Conservation (phyloP, 2,797 vertebrate species). For the Argentina silus region DNA sequence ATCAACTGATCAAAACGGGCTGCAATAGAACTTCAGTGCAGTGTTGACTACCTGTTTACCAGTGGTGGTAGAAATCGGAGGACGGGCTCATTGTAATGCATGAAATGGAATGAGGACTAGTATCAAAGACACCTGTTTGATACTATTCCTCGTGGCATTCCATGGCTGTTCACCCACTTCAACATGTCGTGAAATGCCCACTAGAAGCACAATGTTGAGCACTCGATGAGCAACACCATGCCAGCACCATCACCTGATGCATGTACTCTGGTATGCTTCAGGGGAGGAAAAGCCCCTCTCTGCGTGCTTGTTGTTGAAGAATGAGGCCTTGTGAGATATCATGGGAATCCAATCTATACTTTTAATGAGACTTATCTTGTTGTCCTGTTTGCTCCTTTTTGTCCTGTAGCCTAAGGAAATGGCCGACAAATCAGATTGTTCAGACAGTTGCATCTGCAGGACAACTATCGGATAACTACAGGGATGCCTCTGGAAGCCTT, state of each 20-base stretch:
- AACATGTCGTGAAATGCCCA: too few relatives aligned
- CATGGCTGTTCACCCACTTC: too few relatives aligned
- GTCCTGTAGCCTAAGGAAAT: accelerated
- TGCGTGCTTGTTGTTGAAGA: slow-evolving; percentile 35
- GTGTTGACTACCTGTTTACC: neutral
- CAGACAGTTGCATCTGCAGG: neutral
- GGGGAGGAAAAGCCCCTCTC: neutral
- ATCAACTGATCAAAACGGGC: neutral
- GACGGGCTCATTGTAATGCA: too few relatives aligned
- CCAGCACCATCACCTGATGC: too few relatives aligned
- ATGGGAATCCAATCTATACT: slow-evolving; percentile 49
- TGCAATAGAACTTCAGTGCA: neutral
- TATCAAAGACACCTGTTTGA: too few relatives aligned
- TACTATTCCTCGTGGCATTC: too few relatives aligned
- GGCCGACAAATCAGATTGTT: neutral
- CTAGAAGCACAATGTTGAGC: neutral
- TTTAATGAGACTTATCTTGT: slow-evolving; percentile 9
- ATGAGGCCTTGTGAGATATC: slow-evolving; percentile 34
- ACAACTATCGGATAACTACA: neutral
- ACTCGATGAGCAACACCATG: neutral
- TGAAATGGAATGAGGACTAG: too few relatives aligned
- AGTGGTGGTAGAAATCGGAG: too few relatives aligned
- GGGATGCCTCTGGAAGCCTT: neutral
- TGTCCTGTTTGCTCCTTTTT: too few relatives aligned
- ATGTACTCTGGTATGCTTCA: neutral